Percentiles rank a stretch among this genome's conserved stretches.
phyloP scores from a whole-genome alignment of 2,888 invertebrate genomes.

The Idaea biselata region DNA sequence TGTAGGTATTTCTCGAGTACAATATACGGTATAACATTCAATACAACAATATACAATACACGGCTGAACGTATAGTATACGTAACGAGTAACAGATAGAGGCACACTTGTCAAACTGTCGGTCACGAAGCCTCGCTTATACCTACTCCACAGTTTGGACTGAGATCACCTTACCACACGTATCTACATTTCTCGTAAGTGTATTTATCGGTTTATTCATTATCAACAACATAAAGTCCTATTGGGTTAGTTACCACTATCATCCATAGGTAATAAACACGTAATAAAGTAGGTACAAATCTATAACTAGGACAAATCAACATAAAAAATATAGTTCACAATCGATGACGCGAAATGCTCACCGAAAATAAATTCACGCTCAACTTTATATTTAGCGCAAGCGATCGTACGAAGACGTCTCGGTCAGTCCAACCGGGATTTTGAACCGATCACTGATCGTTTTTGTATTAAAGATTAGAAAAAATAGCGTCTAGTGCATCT shows the following conservation, averaged over 20 bases:
- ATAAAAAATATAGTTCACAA: conserved; percentile 45
- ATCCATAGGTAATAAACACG: conserved; percentile 28
- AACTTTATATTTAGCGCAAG: conserved; percentile 78
- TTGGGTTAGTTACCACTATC: conserved; percentile 19
- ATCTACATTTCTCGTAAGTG: conserved; percentile 24
- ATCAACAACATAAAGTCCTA: conserved; percentile 2
- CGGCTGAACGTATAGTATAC: conserved; percentile 5
- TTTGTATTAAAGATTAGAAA: conserved; percentile 44
- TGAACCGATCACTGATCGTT: conserved; percentile 70
- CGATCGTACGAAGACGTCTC: conserved; percentile 64
- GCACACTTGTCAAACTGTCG: conserved; percentile 41
- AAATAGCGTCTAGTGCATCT: conserved; percentile 46
- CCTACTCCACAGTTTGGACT: conserved; percentile 38
- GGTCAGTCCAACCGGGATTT: conserved; percentile 75
- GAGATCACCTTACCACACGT: conserved; percentile 41
- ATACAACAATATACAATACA: conserved; percentile 7
- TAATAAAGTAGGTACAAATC: not conserved
- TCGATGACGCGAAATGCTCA: conserved; percentile 74
- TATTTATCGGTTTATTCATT: conserved; percentile 14
- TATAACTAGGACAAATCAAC: conserved; percentile 19
- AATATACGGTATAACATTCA: not conserved
- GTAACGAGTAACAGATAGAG: conserved; percentile 27
- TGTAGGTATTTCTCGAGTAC: not conserved
- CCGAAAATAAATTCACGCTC: conserved; percentile 79
- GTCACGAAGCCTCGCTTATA: conserved; percentile 41